phyloP scores from a whole-genome alignment of 1,140 invertebrate genomes.

The Saccostrea glomerata region DNA sequence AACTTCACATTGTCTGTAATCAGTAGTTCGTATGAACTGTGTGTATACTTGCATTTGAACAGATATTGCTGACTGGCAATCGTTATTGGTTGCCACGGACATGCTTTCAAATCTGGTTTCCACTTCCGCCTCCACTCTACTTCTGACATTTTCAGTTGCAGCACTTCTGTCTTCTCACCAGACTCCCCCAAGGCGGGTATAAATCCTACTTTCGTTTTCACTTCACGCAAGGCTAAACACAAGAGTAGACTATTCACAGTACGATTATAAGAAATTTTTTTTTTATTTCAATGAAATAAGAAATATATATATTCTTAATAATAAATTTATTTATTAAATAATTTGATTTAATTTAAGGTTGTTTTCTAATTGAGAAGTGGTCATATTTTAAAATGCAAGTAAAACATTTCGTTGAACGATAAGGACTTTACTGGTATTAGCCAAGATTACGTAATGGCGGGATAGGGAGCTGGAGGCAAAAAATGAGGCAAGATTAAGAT shows the following conservation, averaged over 20 bases:
- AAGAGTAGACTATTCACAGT: not conserved
- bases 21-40: constrained; percentile 70
- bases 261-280: not conserved
- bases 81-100: constrained; percentile 70
- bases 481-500: not conserved
- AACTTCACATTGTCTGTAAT: constrained; percentile 70
- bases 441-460: not conserved
- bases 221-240: not conserved
- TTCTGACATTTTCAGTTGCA: constrained; percentile 56
- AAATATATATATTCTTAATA: not conserved
- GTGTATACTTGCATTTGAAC: constrained; percentile 70
- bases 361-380: not conserved
- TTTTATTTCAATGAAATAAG: not conserved
- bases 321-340: not conserved
- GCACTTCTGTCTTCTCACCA: not conserved
- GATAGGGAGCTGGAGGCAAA: not conserved
- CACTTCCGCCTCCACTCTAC: constrained; percentile 74
- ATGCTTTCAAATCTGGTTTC: constrained; percentile 72
- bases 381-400: not conserved
- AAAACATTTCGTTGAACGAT: not conserved
- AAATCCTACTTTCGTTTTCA: not conserved
- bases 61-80: constrained; percentile 66
- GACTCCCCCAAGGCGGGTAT: no score
- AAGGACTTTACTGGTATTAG: not conserved
- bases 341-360: no score